Percentiles rank a stretch among this genome's conserved stretches.
These are phyloP conservation scores for Dioctria linearis DNA, from an alignment of 2,888 invertebrate genomes.

Conservation along the genomic window DNA sequence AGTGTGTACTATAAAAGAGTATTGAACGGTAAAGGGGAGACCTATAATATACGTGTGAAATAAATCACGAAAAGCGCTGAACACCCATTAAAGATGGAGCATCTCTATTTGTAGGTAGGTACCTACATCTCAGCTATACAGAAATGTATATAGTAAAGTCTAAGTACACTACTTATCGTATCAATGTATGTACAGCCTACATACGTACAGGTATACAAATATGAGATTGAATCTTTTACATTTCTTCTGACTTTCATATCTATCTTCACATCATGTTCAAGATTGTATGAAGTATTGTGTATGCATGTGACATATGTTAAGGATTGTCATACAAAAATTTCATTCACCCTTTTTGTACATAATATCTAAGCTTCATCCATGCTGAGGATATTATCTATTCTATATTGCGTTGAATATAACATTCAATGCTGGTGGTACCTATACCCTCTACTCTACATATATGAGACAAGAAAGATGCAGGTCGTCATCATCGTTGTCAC, in stretches of 20 bases:
- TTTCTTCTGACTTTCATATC: no score
- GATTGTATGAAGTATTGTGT: no score
- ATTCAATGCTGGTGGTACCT: constrained; percentile 12
- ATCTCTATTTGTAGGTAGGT: constrained; percentile 33
- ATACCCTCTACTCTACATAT: no score
- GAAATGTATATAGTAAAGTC: no score
- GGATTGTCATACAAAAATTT: constrained; percentile 26
- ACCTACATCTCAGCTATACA: background rate
- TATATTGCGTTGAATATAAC: background rate
- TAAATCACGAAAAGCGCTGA: constrained; percentile 58
- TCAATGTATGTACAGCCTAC: no score
- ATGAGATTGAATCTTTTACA: no score
- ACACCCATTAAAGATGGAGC: constrained; percentile 54
- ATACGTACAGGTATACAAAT: no score
- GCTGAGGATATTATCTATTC: background rate
- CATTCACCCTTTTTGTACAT: background rate
- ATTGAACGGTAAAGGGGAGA: constrained; percentile 41
- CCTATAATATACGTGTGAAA: constrained; percentile 55
- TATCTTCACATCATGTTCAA: no score
- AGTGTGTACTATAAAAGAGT: background rate
- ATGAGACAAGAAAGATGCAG: constrained; percentile 1
- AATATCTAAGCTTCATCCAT: background rate
- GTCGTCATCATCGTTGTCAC: constrained; percentile 38
- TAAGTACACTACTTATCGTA: no score
- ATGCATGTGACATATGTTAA: background rate